Base-by-base conservation (phyloP, 2,797 vertebrate species). In the Allobates femoralis region DNA sequence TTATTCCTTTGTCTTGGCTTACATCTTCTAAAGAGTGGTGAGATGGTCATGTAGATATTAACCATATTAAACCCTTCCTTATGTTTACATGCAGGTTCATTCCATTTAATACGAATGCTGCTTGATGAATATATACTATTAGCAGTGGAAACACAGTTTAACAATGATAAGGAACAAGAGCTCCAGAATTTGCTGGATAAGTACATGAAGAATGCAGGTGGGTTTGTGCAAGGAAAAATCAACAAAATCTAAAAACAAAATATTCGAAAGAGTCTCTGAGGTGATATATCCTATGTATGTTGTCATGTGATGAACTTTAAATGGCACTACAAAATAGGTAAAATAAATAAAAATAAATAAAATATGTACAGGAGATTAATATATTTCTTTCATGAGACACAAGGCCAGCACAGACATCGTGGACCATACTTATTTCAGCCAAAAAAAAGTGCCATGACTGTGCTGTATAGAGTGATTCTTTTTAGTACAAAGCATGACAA, bases 171-270 rank as follows among this genome's bases (percentile, higher is more conserved):
- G 93, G 98, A 99, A 90, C 98, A 98, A 92, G 98, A 99, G 84
- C 95, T 99, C 90, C 97, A 98, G 93, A 98, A 96, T 93, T 94
- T 99, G 51, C 90, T 99, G 91, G 98, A 99, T 91, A 98, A 97
- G 93, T 99, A 99, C 88, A 99, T 99, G 98, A 99, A 97, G 90
- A 99, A 99, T 91, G 94, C 97, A 94, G 98, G 98, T 99, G 96
- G 84, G 11, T 73, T 28, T 28, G 8, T 16, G 30, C 5, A 21
- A 23, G 7, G 32, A 66, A 19, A 10, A 19, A 19, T 34, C 18
- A 66, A 32, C 6, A 4, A 66, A 30, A 5, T 64, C 26, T 18
- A 5, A 58, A 23, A 23, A 23, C 8, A 23, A 23, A 21, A 58
- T 58, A 3, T 1, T 58, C 21, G 1, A 1, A 7, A 23, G 23